Conservation (phyloP, 2,797 vertebrate species). For the Hippoglossus hippoglossus region DNA sequence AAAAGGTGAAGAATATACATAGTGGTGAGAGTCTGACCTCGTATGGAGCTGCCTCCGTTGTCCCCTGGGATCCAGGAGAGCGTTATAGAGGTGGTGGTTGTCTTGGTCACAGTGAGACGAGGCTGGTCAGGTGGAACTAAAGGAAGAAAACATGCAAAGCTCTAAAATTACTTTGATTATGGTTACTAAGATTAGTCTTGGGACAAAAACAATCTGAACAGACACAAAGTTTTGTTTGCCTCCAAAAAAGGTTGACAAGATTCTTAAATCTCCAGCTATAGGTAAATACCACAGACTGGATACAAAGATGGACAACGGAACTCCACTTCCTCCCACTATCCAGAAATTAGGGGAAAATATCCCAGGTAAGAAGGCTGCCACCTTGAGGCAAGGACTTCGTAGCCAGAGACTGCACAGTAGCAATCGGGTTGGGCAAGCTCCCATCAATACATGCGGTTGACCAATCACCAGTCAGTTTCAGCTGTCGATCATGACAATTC, state of each 20-base stretch:
- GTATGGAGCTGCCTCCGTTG: constrained; percentile 96
- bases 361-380: too few species aligned
- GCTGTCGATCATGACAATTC: too few species aligned
- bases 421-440: too few species aligned
- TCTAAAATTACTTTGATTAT: background rate
- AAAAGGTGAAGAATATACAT: background rate
- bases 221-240: background rate
- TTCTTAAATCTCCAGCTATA: background rate
- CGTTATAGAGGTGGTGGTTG: constrained; percentile 96
- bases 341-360: too few species aligned
- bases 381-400: too few species aligned
- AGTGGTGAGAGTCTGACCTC: constrained; percentile 84
- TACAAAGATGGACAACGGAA: too few species aligned
- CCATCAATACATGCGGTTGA: too few species aligned
- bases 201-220: background rate
- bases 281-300: background rate
- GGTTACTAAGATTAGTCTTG: background rate
- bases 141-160: constrained; percentile 2
- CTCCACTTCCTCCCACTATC: too few species aligned
- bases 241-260: background rate
- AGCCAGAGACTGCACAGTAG: too few species aligned
- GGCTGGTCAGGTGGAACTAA: constrained; percentile 98
- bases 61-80: constrained; percentile 98
- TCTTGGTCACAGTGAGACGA: constrained; percentile 97
- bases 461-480: too few species aligned